Evolutionary conservation across 2,888 invertebrate species (phyloP), one percentile per base, ranked within the genome.

Genomic region (Zygogramma bicolorata): DNA sequence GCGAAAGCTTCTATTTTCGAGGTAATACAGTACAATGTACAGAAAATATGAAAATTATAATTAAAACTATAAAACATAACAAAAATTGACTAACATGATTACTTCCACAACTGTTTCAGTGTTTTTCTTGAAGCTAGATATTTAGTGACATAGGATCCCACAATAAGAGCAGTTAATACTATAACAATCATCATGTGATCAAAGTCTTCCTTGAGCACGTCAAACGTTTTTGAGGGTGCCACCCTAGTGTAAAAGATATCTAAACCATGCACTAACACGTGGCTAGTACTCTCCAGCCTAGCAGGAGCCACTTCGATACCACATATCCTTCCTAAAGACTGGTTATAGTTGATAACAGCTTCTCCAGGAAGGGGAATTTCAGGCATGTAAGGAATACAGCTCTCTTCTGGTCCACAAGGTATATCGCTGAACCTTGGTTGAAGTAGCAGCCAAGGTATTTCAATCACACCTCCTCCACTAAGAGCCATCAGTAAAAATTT

Each of bases 181-280:
- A 95, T 90, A 46, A 95, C 92, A 81, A 99, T 99, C 74, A 99
- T 91, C 87, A 95, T 94, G 88, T 99, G 97, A 88, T 99, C 99
- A 88, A 99, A 99, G 88, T 99, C 99, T 86, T 99, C 99, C 85
- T 99, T 99, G 53, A 99, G 89, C 61, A 99, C 93, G 87, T 99
- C 99, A 88, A 99, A 99, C 59, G 98, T 99, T 86, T 98, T 98
- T 7, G 98, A 98, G 5, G 99, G 99, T 68, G 97, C 95, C 69
- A 99, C 96, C 77, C 98, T 91, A 0, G 99, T 99, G 89, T 96
- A 98, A 90, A 97, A 99, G 70, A 99, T 85, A 90, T 99, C 99
- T 78, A 98, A 90, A 67, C 99, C 99, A 82, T 97, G 95, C 71
- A 95, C 94, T 77, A 99, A 92, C 79, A 99, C 95, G 71, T 99